Evolutionary conservation across 2,797 vertebrate genomes (phyloP), one percentile per base, ranked within the genome.

Genomic region (Xenops minutus): DNA sequence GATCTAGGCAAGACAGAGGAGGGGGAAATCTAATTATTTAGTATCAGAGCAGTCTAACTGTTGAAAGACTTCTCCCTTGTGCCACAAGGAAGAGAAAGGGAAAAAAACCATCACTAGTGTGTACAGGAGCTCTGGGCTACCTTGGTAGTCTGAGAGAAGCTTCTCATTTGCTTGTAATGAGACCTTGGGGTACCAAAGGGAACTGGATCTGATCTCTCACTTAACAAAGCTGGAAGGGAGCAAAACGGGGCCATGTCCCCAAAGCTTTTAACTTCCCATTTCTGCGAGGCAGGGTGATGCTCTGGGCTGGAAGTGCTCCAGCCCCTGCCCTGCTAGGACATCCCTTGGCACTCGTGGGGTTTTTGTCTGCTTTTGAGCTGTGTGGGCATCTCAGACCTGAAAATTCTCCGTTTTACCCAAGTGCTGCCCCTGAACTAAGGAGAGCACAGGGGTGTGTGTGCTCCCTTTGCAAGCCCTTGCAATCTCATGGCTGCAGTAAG

Each of bases 301-400:
- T 39, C 30, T 19, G 36, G 12, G 0, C 43, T 36, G 36, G 46
- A 32, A 23, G 16, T 5, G 27, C 6, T 52, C 61, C 52, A 44
- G 56, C 36, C 43, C 46, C 24, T 88, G 61, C 20, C 44, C 23
- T 59, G n/a, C 14, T 1, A 3, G 22, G 67, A 27, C 14, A 32
- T n/a, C 10, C 1, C 43, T 67, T 12, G 2, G 15, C 44, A 6
- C 22, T 18, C 0, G 0, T 2, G 6, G 0, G 23, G 24, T 0
- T 39, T 58, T 6, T 48, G 56, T 4, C 39, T 44, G 48, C 10
- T 32, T 51, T 59, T 16, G 48, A 37, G 64, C 26, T 2, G 1
- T 4, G 3, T 7, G 58, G 61, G 11, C 21, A 6, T 5, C 29
- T 72, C 2, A 0, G 8, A 1, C 4, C 32, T 68, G 63, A 26